phyloP scores from a whole-genome alignment of 2,113 vertebrate genomes.

The Oxyura jamaicensis region DNA sequence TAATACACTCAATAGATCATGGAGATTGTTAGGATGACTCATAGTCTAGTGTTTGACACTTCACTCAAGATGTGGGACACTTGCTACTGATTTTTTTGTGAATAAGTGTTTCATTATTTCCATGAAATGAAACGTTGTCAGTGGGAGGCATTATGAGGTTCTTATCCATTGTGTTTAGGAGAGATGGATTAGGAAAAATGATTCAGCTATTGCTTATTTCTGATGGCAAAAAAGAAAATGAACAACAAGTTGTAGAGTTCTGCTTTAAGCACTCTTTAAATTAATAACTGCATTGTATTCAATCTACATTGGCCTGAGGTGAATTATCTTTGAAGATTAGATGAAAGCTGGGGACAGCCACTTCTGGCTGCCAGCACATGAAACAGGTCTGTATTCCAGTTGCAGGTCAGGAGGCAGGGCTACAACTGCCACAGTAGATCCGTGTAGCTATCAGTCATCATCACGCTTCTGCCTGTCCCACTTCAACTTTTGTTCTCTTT shows the following conservation, averaged over 20 bases:
- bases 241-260: neutral
- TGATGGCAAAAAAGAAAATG: neutral
- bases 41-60: neutral
- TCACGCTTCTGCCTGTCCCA: neutral
- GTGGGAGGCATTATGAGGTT: neutral
- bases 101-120: neutral
- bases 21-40: neutral
- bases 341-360: neutral
- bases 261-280: neutral
- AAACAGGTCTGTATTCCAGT: neutral
- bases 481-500: neutral
- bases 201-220: neutral
- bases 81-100: neutral
- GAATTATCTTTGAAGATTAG: neutral
- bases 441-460: neutral
- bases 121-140: neutral
- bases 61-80: neutral
- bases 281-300: neutral
- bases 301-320: neutral
- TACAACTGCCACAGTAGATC: neutral
- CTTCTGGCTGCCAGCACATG: neutral
- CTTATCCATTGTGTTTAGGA: neutral
- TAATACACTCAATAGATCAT: neutral
- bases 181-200: neutral
- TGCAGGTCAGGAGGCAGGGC: neutral